These are phyloP conservation scores for Pangasianodon gigas DNA, from an alignment of 2,113 vertebrate genomes.

Conservation along the genomic window DNA sequence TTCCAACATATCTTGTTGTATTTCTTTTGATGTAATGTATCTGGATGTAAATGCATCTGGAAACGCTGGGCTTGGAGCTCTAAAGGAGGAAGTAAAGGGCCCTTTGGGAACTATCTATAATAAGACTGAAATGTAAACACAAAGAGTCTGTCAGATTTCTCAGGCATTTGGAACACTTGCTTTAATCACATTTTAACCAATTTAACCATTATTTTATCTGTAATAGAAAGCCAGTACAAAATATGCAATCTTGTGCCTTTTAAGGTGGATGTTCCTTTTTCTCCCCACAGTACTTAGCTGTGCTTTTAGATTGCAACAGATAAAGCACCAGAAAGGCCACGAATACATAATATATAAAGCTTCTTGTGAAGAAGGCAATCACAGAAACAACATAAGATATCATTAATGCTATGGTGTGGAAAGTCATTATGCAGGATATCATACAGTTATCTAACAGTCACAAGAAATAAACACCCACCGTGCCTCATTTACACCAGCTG, in stretches of 20 bases:
- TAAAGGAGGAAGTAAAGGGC: not conserved
- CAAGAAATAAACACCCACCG: constrained; percentile 8
- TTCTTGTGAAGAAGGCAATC: constrained; percentile 2
- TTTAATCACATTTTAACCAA: not conserved
- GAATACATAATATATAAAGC: constrained; percentile 7
- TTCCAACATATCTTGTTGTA: not conserved
- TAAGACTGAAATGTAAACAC: constrained; percentile 3
- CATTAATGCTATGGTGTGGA: not conserved
- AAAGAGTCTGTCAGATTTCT: not conserved
- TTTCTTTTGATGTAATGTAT: not conserved
- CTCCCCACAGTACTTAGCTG: not conserved
- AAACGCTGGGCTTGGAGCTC: not conserved
- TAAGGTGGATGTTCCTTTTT: not conserved
- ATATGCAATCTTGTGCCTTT: not conserved
- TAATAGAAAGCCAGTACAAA: not conserved
- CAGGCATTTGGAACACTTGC: not conserved
- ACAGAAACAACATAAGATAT: not conserved
- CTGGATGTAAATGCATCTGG: not conserved
- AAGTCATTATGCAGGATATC: not conserved
- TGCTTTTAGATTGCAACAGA: constrained; percentile 6
- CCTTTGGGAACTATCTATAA: not conserved
- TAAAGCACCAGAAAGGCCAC: not conserved
- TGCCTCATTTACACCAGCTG: constrained; percentile 23
- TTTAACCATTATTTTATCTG: not conserved
- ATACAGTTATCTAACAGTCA: constrained; percentile 4